Evolutionary conservation across 2,797 vertebrate genomes (phyloP).

Genomic region (Argentina silus): DNA sequence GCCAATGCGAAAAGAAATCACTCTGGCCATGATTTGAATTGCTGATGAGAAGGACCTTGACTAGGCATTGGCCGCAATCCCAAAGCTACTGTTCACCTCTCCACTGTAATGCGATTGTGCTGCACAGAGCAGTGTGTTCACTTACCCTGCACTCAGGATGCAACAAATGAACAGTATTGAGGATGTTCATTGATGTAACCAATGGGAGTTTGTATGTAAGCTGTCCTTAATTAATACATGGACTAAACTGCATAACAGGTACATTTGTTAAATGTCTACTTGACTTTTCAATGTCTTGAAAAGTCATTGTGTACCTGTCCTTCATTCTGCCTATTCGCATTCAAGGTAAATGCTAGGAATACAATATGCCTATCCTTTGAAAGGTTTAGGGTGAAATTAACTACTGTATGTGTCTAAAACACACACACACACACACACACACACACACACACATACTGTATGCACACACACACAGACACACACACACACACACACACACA

Average conservation of each 20-base stretch:
- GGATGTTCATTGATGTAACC: background rate
- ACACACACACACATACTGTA: constrained; percentile 43
- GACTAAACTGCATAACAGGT: background rate
- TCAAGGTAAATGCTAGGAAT: no score
- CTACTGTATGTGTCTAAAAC: constrained; percentile 15
- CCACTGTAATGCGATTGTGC: constrained; percentile 30
- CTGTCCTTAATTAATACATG: background rate
- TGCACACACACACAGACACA: constrained; percentile 2
- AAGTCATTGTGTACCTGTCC: no score
- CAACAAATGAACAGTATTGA: background rate
- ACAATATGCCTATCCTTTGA: no score
- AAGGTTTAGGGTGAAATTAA: no score
- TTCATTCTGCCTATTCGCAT: no score
- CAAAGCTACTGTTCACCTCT: constrained; percentile 42
- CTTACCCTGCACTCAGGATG: constrained; percentile 17
- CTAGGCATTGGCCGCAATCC: constrained; percentile 26
- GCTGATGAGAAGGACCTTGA: constrained; percentile 58
- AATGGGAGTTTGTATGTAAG: background rate
- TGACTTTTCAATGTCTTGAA: no score
- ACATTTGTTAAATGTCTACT: background rate
- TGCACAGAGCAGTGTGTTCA: constrained; percentile 23
- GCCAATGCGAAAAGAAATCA: constrained; percentile 38
- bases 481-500: background rate
- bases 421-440: constrained; percentile 32
- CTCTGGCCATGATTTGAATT: constrained; percentile 59